Conservation (phyloP, 2,888 invertebrate genomes). For the Caenorhabditis wallacei region DNA sequence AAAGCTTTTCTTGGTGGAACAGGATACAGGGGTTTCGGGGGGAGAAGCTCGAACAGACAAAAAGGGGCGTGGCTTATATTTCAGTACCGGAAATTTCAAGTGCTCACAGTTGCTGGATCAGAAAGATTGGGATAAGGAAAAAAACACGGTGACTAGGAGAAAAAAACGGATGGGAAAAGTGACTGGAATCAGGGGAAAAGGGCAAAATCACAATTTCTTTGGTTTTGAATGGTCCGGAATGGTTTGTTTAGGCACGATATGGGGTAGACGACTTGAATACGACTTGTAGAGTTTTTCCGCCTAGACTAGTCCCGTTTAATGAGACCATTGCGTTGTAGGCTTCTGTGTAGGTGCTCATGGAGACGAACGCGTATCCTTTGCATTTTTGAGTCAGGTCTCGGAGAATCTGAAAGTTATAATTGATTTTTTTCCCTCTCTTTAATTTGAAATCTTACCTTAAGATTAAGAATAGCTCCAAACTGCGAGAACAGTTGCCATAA, state of each 20-base stretch:
- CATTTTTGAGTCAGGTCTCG: slow-evolving; percentile 96
- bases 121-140: not conserved
- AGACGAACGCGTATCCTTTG: slow-evolving; percentile 98
- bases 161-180: slow-evolving; percentile 1
- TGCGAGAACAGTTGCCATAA: slow-evolving; percentile 97
- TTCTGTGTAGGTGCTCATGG: slow-evolving; percentile 98
- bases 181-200: slow-evolving; percentile 25
- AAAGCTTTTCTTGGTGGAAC: slow-evolving; percentile 21
- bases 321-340: slow-evolving; percentile 96
- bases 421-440: not conserved
- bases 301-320: slow-evolving; percentile 90
- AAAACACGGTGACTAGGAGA: slow-evolving; percentile 8
- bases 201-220: slow-evolving; percentile 32
- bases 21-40: not conserved
- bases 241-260: slow-evolving; percentile 47
- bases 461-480: slow-evolving; percentile 97
- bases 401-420: slow-evolving; percentile 86
- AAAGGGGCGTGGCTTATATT: slow-evolving; percentile 20
- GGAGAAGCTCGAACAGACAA: not conserved
- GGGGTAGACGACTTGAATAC: slow-evolving; percentile 47
- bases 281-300: slow-evolving; percentile 49
- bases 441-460: slow-evolving; percentile 88
- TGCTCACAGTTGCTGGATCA: slow-evolving; percentile 43
- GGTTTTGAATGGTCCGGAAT: not conserved
- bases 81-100: slow-evolving; percentile 29